Base-by-base conservation (phyloP, 2,113 vertebrate genomes). In the Dicrurus megarhynchus region DNA sequence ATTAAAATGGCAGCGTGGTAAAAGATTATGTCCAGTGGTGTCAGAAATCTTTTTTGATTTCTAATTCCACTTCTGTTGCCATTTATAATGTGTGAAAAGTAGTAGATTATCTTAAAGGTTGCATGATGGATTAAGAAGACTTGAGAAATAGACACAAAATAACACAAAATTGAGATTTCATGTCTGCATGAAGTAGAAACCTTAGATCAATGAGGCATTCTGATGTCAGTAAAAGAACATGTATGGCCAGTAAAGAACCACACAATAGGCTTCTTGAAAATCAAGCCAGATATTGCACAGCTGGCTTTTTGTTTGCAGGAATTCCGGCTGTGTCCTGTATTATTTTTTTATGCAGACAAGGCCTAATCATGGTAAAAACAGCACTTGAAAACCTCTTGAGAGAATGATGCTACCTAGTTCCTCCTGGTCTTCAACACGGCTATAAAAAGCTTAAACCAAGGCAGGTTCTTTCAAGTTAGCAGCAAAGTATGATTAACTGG, bases 401-500 rank as follows among this genome's bases (percentile, higher is more conserved):
- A 77, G 55, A 46, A 67, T 11, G 56, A 14, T 84, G n/a, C 49
- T 89, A 63, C n/a, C 44, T 78, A 64, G 39, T 73, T 92, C 73
- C 60, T 84, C 61, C 16, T 89, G 53, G 53, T 82, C 84, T 93
- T 94, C 79, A 92, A 47, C 30, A n/a, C 17, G 46, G 24, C 77
- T 83, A 52, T 63, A 67, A 86, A 86, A 95, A 84, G 39, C 68
- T 80, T 74, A 90, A 86, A 70, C 71, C 47, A 86, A 93, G 84
- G 52, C 76, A 94, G 35, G 32, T 32, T 88, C 71, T 88, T 94
- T 95, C 47, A 86, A 93, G 22, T 88, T 68, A 41, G 33, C 82
- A 90, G 83, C 50, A 84, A 96, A 94, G 76, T 71, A 94, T 22
- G 71, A 95, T 95, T 91, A 97, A 90, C 47, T 65, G 84, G 82